Evolutionary conservation across 2,797 vertebrate genomes (phyloP), one percentile per base, ranked within the genome.

Genomic region (Oryzias dopingdopingensis): DNA sequence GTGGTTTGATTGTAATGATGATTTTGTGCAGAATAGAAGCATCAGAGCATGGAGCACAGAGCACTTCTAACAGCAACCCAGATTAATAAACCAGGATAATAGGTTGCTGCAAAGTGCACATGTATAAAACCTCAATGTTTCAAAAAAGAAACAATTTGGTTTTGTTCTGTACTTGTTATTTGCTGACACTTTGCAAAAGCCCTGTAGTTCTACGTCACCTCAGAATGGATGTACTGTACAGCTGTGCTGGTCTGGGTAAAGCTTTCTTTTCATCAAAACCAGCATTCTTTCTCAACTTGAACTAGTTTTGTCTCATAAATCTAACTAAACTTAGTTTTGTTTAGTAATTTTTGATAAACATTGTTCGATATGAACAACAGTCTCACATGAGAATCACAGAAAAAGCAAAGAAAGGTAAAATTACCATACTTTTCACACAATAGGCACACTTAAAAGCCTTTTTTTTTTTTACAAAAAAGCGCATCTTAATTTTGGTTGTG

Each of bases 1-100:
- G 59, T 66, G 63, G 72, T 70, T 75, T 50, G 72, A 82, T 74
- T 75, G 77, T 68, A 62, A 61, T 78, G 81, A 87, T 84, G 58
- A 83, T 81, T 73, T 81, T 81, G 77, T 73, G 78, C 70, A 66
- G 70, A 70, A 70, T 56, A 57, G 41, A 52, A 59, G 45, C 41
- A 52, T 64, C 65, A 4, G 14, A 67, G 59, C 32, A 37, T 37
- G 32, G 32, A 37, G 32, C 32, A 43, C 53, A 49, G 54, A 72
- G 54, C 5, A n/a, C 62, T 59, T 65, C 71, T 82, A 45, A 42
- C 50, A 47, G 46, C 6, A 29, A n/a, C 10, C 18, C 5, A 24
- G 14, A 63, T 50, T 49, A 50, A 64, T 40, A 51, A 50, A 20
- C 4, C 24, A 14, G 20, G 18, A 40, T 50, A 56, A 45, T 32